Conservation (phyloP, 2,888 invertebrate genomes). For the Steinernema carpocapsae region DNA sequence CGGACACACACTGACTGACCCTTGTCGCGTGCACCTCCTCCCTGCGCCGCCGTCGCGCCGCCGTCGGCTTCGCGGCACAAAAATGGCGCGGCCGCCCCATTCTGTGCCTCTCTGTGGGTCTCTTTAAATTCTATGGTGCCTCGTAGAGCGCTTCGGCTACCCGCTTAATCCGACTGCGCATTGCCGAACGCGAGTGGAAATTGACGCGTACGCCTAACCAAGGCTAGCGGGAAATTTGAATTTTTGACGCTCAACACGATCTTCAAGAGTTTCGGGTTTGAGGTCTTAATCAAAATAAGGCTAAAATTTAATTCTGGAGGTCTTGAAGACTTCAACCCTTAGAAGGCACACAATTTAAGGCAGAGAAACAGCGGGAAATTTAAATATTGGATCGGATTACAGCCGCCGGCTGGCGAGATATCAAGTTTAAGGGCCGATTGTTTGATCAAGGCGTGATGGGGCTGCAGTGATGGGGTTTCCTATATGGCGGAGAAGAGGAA, state of each 20-base stretch:
- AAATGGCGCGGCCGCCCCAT: constrained; percentile 31
- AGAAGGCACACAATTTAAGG: too few relatives aligned
- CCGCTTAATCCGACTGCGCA: constrained; percentile 19
- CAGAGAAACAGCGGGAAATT: constrained; percentile 30
- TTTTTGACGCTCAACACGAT: too few relatives aligned
- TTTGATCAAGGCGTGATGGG: constrained; percentile 21
- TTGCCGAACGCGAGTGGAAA: neutral
- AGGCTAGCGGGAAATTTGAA: too few relatives aligned
- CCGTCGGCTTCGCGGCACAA: constrained; percentile 11
- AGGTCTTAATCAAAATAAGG: too few relatives aligned
- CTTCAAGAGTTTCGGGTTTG: too few relatives aligned
- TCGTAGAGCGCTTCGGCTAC: neutral
- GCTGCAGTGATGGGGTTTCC: neutral
- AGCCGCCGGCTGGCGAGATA: neutral
- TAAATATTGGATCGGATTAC: neutral
- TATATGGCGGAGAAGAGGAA: neutral
- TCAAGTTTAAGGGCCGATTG: constrained; percentile 30
- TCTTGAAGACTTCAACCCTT: too few relatives aligned
- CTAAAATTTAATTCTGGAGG: too few relatives aligned
- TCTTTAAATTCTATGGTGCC: neutral
- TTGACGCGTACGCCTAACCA: too few relatives aligned
- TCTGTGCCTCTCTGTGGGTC: neutral
- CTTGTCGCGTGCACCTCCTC: neutral
- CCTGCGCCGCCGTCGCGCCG: constrained; percentile 5
- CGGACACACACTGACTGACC: constrained; percentile 23